Conservation (phyloP, 1,140 invertebrate species). For the Neotoxoptera formosana region DNA sequence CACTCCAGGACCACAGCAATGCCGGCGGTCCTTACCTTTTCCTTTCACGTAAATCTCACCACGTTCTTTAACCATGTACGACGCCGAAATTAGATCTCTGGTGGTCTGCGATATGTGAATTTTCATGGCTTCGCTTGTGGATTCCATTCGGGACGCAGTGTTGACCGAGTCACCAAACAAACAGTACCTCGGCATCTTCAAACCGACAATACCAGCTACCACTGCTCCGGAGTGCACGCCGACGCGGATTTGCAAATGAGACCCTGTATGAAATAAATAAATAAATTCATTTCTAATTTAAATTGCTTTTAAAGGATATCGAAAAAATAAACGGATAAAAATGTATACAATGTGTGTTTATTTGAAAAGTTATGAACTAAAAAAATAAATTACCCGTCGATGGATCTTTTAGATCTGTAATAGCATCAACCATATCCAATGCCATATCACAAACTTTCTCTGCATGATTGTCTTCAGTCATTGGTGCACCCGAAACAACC, state of each 20-base stretch:
- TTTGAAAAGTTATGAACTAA: background rate
- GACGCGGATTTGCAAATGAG: conserved; percentile 87
- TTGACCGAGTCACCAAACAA: conserved; percentile 94
- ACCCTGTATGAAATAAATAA: conserved; percentile 69
- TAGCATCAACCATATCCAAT: conserved; percentile 93
- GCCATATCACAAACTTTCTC: conserved; percentile 96
- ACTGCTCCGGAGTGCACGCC: conserved; percentile 91
- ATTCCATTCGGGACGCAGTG: conserved; percentile 91
- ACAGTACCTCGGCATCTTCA: conserved; percentile 96
- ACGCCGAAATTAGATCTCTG: conserved; percentile 75
- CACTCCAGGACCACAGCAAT: background rate
- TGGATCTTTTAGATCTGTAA: conserved; percentile 87
- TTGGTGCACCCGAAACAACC: conserved; percentile 94
- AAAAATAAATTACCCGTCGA: conserved; percentile 73
- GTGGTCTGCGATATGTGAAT: conserved; percentile 94
- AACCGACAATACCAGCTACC: conserved; percentile 91
- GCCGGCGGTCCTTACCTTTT: conserved; percentile 71
- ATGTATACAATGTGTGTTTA: too few species aligned
- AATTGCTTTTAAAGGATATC: background rate
- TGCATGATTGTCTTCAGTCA: conserved; percentile 87
- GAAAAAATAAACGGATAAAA: background rate
- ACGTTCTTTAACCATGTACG: conserved; percentile 80
- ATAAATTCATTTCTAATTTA: background rate
- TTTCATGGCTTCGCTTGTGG: conserved; percentile 89
- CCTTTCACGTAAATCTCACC: conserved; percentile 86